Evolutionary conservation across 92 coral and sea anemone species (phyloP).

Genomic region (Epizoanthus fatuus): DNA sequence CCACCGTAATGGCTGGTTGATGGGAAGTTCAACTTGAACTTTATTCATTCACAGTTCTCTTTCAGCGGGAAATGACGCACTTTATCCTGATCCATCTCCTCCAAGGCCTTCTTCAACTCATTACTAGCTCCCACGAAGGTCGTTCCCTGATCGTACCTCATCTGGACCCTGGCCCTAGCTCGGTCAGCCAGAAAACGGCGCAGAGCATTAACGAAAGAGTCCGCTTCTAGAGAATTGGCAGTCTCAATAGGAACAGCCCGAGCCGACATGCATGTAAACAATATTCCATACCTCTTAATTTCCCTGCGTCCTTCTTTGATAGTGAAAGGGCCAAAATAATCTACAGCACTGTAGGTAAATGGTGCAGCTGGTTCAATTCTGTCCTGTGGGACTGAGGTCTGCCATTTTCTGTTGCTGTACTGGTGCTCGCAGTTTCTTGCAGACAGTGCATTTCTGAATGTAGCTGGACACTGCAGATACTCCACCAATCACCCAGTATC

Average conservation of each 20-base stretch:
- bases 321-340: constrained; percentile 44
- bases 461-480: constrained; percentile 25
- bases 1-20: constrained; percentile 62
- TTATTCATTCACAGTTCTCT: constrained; percentile 57
- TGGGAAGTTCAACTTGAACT: constrained; percentile 57
- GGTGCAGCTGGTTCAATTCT: constrained; percentile 53
- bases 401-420: constrained; percentile 56
- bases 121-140: constrained; percentile 60
- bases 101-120: constrained; percentile 40
- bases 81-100: constrained; percentile 39
- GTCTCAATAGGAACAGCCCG: constrained; percentile 60
- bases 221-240: constrained; percentile 38
- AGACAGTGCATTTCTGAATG: constrained; percentile 37
- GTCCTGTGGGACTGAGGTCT: constrained; percentile 43
- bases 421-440: constrained; percentile 41
- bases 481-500: constrained; percentile 65
- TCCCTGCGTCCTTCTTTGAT: constrained; percentile 53
- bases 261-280: constrained; percentile 64
- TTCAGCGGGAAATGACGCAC: constrained; percentile 15
- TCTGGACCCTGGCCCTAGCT: constrained; percentile 64
- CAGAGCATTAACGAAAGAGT: constrained; percentile 62
- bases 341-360: constrained; percentile 49
- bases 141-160: constrained; percentile 45
- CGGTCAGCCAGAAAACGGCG: constrained; percentile 66
- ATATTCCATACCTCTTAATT: constrained; percentile 48